Evolutionary conservation across 2,888 invertebrate species (phyloP).

Genomic region (Autographa pulchrina): DNA sequence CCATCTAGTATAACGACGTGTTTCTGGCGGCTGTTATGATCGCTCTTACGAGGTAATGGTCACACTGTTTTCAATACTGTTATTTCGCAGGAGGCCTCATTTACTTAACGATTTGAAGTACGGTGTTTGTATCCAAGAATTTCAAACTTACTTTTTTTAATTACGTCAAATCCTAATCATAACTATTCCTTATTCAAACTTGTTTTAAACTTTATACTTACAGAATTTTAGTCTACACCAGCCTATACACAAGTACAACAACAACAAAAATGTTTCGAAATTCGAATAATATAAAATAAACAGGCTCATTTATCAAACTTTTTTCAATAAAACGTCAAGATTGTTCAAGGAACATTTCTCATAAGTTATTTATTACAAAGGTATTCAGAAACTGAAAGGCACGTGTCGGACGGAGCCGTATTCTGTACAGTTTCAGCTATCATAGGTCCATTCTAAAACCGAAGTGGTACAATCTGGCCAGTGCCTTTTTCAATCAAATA

Average conservation of each 20-base stretch:
- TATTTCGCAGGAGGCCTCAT: background rate
- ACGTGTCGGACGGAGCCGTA: constrained; percentile 31
- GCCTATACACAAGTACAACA: constrained; percentile 17
- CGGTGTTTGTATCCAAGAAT: no score
- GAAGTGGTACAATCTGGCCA: background rate
- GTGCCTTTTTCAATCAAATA: no score
- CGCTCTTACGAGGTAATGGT: constrained; percentile 20
- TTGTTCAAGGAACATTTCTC: constrained; percentile 45
- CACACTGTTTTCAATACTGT: constrained; percentile 27
- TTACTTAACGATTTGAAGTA: background rate
- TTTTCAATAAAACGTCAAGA: constrained; percentile 40
- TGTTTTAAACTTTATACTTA: background rate
- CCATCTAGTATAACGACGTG: constrained; percentile 66
- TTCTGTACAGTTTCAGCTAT: background rate
- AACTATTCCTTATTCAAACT: no score
- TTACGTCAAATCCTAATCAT: background rate
- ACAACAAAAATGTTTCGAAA: constrained; percentile 20
- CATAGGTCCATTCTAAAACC: background rate
- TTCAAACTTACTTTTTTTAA: background rate
- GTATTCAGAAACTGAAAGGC: constrained; percentile 43
- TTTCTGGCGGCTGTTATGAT: constrained; percentile 45
- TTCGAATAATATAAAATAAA: constrained; percentile 16
- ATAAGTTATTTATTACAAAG: constrained; percentile 49
- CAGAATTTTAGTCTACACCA: background rate
- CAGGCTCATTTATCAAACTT: constrained; percentile 37